phyloP scores from a whole-genome alignment of 2,888 invertebrate species.

The Steromphala cineraria region DNA sequence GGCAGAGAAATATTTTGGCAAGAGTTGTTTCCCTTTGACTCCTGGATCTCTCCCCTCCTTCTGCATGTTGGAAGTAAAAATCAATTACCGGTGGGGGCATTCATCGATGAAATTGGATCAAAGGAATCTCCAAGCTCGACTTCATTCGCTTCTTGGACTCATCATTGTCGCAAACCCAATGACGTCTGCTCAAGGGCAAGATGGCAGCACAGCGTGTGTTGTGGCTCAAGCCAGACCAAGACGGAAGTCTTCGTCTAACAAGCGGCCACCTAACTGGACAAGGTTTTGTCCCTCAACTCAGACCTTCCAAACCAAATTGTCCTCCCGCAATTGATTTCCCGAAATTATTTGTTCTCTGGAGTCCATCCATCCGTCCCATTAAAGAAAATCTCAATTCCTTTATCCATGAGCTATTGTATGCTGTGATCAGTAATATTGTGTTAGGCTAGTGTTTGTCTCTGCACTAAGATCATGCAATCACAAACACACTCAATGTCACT shows the following conservation, averaged over 20 bases:
- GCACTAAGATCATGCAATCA: not conserved
- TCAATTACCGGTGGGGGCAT: constrained; percentile 15
- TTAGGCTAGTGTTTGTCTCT: not conserved
- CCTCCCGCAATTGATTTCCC: not conserved
- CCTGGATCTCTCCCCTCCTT: not conserved
- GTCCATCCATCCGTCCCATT: not conserved
- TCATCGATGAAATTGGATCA: constrained; percentile 23
- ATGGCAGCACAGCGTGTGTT: not conserved
- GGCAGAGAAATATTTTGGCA: not conserved
- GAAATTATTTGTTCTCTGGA: not conserved
- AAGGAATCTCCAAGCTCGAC: constrained; percentile 18
- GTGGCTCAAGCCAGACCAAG: not conserved
- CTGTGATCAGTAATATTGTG: not conserved
- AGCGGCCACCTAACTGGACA: not conserved
- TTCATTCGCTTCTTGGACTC: not conserved
- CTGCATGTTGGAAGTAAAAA: constrained; percentile 14
- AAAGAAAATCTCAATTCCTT: not conserved
- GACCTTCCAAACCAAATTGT: not conserved
- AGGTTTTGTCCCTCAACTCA: not conserved
- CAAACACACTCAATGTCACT: not conserved
- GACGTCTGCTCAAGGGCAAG: not conserved
- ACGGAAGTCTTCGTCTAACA: constrained; percentile 2
- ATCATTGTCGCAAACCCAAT: not conserved
- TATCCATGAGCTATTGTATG: not conserved
- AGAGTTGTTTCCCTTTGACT: constrained; percentile 11